Conservation (phyloP, 2,888 invertebrate genomes). For the Diabrotica balteata region DNA sequence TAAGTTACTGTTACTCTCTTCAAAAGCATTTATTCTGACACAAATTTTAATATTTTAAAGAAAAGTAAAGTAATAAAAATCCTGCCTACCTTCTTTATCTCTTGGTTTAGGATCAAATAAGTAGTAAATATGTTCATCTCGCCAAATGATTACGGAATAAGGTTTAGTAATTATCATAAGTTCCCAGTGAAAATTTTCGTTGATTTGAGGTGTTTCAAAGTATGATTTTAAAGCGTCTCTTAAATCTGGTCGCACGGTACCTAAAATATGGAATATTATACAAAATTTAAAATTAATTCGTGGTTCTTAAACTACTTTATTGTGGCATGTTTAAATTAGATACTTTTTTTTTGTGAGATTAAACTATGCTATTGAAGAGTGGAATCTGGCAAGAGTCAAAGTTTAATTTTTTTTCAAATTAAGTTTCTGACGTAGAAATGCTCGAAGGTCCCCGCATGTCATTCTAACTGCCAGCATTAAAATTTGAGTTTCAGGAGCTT, state of each 20-base stretch:
- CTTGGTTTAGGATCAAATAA: constrained; percentile 56
- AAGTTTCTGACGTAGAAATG: too few species aligned
- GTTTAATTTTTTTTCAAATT: too few species aligned
- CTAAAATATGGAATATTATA: constrained; percentile 24
- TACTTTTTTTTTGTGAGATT: not conserved
- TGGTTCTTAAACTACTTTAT: not conserved
- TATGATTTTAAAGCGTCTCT: constrained; percentile 36
- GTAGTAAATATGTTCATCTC: constrained; percentile 49
- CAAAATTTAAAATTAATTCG: not conserved
- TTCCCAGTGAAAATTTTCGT: constrained; percentile 37
- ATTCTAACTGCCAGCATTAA: too few species aligned
- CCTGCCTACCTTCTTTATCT: constrained; percentile 47
- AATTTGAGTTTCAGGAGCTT: too few species aligned
- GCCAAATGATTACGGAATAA: constrained; percentile 53
- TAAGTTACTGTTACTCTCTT: too few species aligned
- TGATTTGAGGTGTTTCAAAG: constrained; percentile 36
- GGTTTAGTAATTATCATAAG: constrained; percentile 49
- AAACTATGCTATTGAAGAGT: too few species aligned
- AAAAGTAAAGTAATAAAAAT: too few species aligned
- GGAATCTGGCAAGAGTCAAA: too few species aligned
- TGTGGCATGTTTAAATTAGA: not conserved
- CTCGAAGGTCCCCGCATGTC: too few species aligned
- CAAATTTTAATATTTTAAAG: too few species aligned
- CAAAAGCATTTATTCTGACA: too few species aligned
- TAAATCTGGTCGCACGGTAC: constrained; percentile 41